Base-by-base conservation (phyloP, 2,888 invertebrate species). In the Hetaerina titia region DNA sequence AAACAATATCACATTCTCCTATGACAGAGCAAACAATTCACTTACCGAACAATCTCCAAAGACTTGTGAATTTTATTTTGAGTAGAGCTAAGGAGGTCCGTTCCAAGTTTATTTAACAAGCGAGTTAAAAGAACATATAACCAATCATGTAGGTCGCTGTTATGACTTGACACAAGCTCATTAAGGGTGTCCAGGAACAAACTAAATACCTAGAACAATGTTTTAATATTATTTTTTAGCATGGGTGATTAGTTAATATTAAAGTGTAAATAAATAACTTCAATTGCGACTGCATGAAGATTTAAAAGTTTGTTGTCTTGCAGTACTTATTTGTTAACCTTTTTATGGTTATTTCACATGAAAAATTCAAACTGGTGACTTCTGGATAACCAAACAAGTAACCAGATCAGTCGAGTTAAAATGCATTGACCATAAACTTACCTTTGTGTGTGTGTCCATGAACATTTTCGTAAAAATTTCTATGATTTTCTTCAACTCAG, bases 391-490 rank as follows among this genome's bases (percentile, higher is more conserved):
- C 15, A 31, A 87, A 81, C 15, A 25, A 87, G 25, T 25, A 45
- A 87, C 11, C 8, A 25, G 22, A 25, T 31, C 15, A 17, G 60
- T 25, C 15, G 15, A 63, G 9, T 63, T 31, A 57, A 60, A 60
- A 69, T 81, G n/a, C 19, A 81, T 7, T 25, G 5, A 57, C 9
- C 19, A 69, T 22, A 25, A 17, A 81, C 95, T 95, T 96, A 97
- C 97, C 97, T 99, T 98, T 96, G 99, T 98, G 97, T 99, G 99
- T 5, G 99, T 98, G 97, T 99, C 99, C 97, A 99, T 99, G 96
- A 99, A 99, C 99, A 99, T 99, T 97, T 99, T 98, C 95, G 99
- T 98, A 96, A 99, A 98, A 95, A 99, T 98, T 96, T 99, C 99
- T 0, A 99, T 98, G n/a, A 99, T 98, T 95, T 98, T 98, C 95